Base-by-base conservation (phyloP, 2,797 vertebrate genomes). In the Leucoraja ocellata region DNA sequence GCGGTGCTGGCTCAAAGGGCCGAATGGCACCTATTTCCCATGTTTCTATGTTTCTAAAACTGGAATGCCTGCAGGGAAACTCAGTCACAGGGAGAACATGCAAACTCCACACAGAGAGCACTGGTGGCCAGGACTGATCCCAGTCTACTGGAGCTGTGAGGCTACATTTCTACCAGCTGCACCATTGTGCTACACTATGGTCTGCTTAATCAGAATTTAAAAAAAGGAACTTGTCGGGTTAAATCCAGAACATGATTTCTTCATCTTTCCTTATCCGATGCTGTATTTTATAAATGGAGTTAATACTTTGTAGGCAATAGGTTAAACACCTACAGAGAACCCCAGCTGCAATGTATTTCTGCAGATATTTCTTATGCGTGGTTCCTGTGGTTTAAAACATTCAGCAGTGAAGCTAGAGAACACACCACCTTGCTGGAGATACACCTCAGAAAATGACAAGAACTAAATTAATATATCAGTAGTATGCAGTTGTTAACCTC, bases 401-500 rank as follows among this genome's bases (percentile, higher is more conserved):
- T 86, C 83, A 88, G 14, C n/a, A 23, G 36, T 21, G 36, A 32
- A 88, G 61, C 32, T n/a, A 68, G n/a, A 23, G 63, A 61, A 88
- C 16, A 63, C 32, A 65, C 84, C 61, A 9, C 11, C 61, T 88
- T 88, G 84, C n/a, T 68, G 61, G 63, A 68, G n/a, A 36, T 21
- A 86, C 81, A 65, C 21, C 61, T 36, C n/a, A 88, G 61, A 88
- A 68, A 68, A 63, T 88, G 84, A 68, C 84, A 68, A 88, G 63
- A 88, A 16, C 61, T 68, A 68, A 68, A 68, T 88, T 88, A 68
- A 88, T 88, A 88, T 88, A 88, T 68, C 61, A 88, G 84, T n/a
- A 18, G 32, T 32, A 88, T 88, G 63, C 84, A 88, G 84, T 68
- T 88, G n/a, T 88, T 88, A 88, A 88, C 61, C 84, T 68, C 5